These are phyloP conservation scores for Centropristis striata DNA, from an alignment of 2,113 vertebrate species.

Conservation along the genomic window DNA sequence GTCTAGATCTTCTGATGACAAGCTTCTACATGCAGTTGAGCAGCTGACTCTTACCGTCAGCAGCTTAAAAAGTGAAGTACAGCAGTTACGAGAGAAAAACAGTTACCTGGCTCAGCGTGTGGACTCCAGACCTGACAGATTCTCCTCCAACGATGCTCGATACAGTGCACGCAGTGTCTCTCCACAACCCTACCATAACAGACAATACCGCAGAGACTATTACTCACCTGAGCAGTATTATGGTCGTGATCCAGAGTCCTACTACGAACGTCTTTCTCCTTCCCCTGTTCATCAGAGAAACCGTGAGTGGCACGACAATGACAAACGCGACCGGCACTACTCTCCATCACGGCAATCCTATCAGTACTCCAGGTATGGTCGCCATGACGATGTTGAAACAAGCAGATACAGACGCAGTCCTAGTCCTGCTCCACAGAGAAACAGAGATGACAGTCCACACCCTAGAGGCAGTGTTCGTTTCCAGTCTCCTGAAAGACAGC, in stretches of 20 bases:
- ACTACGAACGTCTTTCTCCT: background rate
- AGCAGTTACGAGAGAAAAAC: background rate
- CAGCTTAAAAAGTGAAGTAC: background rate
- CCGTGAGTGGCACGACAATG: background rate
- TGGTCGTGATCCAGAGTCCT: background rate
- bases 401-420: background rate
- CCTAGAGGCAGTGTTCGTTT: background rate
- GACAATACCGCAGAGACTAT: background rate
- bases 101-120: background rate
- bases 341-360: background rate
- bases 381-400: background rate
- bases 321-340: background rate
- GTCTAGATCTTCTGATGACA: background rate
- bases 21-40: background rate
- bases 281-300: background rate
- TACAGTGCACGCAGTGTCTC: background rate
- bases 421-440: background rate
- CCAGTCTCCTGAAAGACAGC: background rate
- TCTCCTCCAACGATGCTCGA: too few relatives aligned
- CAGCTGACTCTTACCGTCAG: background rate
- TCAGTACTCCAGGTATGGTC: background rate
- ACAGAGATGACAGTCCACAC: background rate
- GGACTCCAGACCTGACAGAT: background rate
- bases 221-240: slow-evolving; percentile 6
- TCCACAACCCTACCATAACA: background rate